A percentile compares a stretch with the other conserved stretches of the same genome.
phyloP scores from a whole-genome alignment of 2,888 invertebrate genomes.

The Eupeodes luniger region DNA sequence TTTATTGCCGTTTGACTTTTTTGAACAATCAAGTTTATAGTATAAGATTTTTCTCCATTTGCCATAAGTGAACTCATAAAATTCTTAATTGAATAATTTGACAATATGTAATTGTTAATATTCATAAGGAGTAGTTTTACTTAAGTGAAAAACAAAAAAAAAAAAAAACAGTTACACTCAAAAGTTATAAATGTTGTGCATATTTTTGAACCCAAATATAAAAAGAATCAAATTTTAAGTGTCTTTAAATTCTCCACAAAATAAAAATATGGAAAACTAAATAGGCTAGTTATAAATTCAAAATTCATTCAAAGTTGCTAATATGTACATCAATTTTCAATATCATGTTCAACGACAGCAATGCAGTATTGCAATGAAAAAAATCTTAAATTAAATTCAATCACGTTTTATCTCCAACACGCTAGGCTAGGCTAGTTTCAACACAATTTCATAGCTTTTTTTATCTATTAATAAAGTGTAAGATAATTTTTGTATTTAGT shows the following conservation, averaged over 20 bases:
- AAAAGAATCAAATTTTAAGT: background rate
- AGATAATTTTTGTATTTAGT: constrained; percentile 7
- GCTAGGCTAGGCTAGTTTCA: constrained; percentile 31
- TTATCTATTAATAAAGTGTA: background rate
- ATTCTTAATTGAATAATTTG: no score
- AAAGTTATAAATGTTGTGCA: no score
- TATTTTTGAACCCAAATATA: no score
- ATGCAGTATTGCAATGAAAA: constrained; percentile 6
- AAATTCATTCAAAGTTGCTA: constrained; percentile 14
- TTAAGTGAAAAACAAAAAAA: no score
- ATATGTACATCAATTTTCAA: constrained; percentile 31
- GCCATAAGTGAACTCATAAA: no score
- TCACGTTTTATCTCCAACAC: constrained; percentile 34
- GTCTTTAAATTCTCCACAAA: background rate
- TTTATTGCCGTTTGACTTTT: no score
- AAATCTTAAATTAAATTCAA: constrained; percentile 21
- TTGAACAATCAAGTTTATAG: no score
- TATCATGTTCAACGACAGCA: background rate
- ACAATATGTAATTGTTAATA: no score
- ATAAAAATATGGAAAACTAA: background rate
- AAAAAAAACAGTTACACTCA: no score
- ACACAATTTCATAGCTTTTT: background rate
- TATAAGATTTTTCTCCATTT: no score
- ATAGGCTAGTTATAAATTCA: background rate
- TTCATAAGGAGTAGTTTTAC: no score